Evolutionary conservation across 2,797 vertebrate genomes (phyloP), one percentile per base, ranked within the genome.

Genomic region (Gorsachius magnificus): DNA sequence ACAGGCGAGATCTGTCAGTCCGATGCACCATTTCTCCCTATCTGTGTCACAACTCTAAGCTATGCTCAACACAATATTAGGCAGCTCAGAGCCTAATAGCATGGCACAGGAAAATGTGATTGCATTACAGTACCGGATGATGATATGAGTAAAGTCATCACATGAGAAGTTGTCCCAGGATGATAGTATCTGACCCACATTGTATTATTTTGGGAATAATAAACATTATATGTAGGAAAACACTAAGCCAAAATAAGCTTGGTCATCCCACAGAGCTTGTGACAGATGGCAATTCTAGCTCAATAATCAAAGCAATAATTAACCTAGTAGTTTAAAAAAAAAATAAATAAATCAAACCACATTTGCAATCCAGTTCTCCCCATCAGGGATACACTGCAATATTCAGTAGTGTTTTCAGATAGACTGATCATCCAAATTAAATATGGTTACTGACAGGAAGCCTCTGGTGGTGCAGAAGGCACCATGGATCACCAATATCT

Each of bases 231-330:
- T 33, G 66, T 17, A 79, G 91, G 79, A 90, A 96, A 97, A 78
- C 69, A 65, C 13, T 4, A 83, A 9, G 26, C 82, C 82, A 89
- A 90, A 93, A 84, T 72, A 93, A 92, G 83, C 77, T 68, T 69
- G 91, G 94, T 91, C 95, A 96, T 93, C 88, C 94, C 89, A 95
- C 93, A 74, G 91, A 90, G 85, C 83, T 87, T 29, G 80, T 91
- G 95, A 89, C 77, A 91, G 94, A 90, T 93, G 93, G 93, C 48
- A 92, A 83, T 77, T 90, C 74, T 41, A 93, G 91, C 64, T 89
- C 60, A 58, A 51, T 60, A 88, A 95, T 93, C 90, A 95, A 94
- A 88, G 90, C 70, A 88, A 76, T 86, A 91, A 95, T 91, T 95
- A 94, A 95, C 77, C 87, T 56, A 10, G 8, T 17, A 87, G 75